Conservation (phyloP, 2,888 invertebrate species). For the Camponotus fellah region DNA sequence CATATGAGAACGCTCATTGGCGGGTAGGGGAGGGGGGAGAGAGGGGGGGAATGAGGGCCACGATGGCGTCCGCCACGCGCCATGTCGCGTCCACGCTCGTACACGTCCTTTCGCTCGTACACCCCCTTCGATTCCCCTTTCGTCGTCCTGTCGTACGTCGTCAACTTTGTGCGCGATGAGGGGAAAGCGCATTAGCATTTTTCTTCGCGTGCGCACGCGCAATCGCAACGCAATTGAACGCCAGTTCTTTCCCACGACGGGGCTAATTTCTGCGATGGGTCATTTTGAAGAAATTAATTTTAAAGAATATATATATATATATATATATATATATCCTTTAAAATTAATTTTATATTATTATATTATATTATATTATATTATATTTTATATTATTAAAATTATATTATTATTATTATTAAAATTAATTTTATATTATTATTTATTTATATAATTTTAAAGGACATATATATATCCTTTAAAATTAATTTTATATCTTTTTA, state of each 20-base stretch:
- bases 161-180: slow-evolving; percentile 51
- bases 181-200: slow-evolving; percentile 70
- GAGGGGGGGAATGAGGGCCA: slow-evolving; percentile 67
- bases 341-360: no score
- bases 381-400: no score
- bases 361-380: no score
- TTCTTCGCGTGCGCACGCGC: slow-evolving; percentile 41
- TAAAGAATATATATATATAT: neutral
- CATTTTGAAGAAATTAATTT: neutral
- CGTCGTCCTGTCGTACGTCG: slow-evolving; percentile 61
- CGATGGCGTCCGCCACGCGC: slow-evolving; percentile 85
- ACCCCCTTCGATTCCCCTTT: slow-evolving; percentile 52
- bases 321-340: no score
- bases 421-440: no score
- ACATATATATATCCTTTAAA: no score
- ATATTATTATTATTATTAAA: no score
- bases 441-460: no score
- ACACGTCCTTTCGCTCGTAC: slow-evolving; percentile 75
- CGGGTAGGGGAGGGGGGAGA: slow-evolving; percentile 54
- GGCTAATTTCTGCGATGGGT: neutral
- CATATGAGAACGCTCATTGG: slow-evolving; percentile 43
- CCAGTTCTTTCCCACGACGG: neutral
- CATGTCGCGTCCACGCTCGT: slow-evolving; percentile 80
- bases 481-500: no score
- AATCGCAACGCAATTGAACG: slow-evolving; percentile 58